phyloP scores from a whole-genome alignment of 1,140 invertebrate species.

The Catajapyx aquilonaris region DNA sequence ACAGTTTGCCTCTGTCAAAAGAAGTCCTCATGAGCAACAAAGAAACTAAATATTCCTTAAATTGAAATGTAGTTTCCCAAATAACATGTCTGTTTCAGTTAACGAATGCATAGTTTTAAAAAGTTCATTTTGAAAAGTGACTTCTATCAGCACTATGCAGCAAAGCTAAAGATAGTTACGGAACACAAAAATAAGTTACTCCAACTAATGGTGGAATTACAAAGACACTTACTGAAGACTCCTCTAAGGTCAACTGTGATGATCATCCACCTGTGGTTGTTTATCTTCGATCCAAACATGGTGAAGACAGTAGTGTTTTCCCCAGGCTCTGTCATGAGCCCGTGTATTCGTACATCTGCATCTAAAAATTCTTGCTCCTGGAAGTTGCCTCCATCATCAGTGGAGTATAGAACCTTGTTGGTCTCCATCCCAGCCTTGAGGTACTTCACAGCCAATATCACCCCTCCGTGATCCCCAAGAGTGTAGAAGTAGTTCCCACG shows the following conservation, averaged over 20 bases:
- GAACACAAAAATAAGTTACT: no score
- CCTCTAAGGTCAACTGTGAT: conserved; percentile 56
- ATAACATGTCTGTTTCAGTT: no score
- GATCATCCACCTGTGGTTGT: conserved; percentile 65
- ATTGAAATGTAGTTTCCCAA: no score
- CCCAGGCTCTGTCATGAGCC: conserved; percentile 74
- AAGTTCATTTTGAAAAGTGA: no score
- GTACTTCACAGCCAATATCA: conserved; percentile 62
- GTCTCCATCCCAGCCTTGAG: conserved; percentile 52
- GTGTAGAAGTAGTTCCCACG: conserved; percentile 71
- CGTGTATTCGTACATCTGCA: conserved; percentile 53
- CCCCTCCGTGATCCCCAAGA: conserved; percentile 74
- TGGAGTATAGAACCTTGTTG: conserved; percentile 56
- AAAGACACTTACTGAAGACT: conserved; percentile 35
- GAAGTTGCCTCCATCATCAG: conserved; percentile 69
- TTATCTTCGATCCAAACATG: conserved; percentile 60
- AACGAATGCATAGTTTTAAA: no score
- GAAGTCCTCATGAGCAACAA: no score
- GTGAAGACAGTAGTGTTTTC: conserved; percentile 81
- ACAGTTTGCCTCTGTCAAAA: conserved; percentile 29
- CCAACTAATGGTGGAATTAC: no score
- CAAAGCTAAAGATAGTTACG: no score
- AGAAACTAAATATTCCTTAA: no score
- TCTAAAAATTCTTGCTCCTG: conserved; percentile 41
- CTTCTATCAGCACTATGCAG: no score